Percentiles rank a stretch among this genome's conserved stretches.
Evolutionary conservation across 2,113 vertebrate species (phyloP).

Genomic region (Syngnathus typhle): DNA sequence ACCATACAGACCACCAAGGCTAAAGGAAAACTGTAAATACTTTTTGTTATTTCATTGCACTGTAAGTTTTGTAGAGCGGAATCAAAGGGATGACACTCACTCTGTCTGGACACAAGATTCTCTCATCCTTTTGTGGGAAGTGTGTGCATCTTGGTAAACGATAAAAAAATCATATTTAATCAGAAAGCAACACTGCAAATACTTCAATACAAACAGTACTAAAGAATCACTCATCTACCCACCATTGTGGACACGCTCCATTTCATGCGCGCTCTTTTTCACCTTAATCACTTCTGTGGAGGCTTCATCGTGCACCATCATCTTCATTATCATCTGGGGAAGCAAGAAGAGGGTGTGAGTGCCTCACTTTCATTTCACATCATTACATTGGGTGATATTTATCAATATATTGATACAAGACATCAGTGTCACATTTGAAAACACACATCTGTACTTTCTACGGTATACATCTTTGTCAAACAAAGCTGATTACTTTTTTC

Average conservation of each 20-base stretch:
- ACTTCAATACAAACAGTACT: background rate
- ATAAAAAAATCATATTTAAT: background rate
- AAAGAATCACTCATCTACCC: background rate
- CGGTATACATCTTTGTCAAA: too few relatives aligned
- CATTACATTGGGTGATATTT: background rate
- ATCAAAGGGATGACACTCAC: constrained; percentile 51
- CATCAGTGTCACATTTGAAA: too few relatives aligned
- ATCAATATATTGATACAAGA: too few relatives aligned
- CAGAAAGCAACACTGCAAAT: background rate
- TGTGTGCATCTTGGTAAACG: constrained; percentile 21
- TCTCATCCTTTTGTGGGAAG: constrained; percentile 22
- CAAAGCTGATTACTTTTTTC: too few relatives aligned
- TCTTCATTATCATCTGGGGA: background rate
- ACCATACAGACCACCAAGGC: too few relatives aligned
- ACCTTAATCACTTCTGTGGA: constrained; percentile 21
- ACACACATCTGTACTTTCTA: too few relatives aligned
- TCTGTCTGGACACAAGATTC: constrained; percentile 60
- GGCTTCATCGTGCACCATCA: constrained; percentile 12
- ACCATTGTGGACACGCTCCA: constrained; percentile 24
- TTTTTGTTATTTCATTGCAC: too few relatives aligned
- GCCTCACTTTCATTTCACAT: background rate
- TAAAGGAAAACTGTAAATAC: too few relatives aligned
- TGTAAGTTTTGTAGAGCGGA: too few relatives aligned
- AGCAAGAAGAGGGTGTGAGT: background rate
- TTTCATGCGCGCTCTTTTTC: constrained; percentile 13